Base-by-base conservation (phyloP, 2,888 invertebrate species). In the Mylabris sibirica region DNA sequence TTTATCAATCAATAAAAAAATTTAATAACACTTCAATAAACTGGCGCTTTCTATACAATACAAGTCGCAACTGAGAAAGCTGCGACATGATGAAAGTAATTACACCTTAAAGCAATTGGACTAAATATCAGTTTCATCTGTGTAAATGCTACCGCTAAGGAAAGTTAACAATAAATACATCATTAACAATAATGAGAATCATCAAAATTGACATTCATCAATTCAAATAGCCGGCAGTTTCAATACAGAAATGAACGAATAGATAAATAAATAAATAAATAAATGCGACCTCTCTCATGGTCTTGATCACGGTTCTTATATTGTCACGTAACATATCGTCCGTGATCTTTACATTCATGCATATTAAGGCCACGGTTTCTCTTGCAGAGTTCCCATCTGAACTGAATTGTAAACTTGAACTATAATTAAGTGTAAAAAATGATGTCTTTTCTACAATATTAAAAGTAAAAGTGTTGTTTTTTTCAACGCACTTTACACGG, bases 1-100 rank as follows among this genome's bases (percentile, higher is more conserved):
- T 59, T 59, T 44, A 64, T 30, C 26, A 22, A 59, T 59, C 24
- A 30, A 59, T 64, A 44, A 34, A 64, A 64, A 64, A 44, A 2
- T 17, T 4, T n/a, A n/a, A 22, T 34, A 14, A 64, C 14, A 35
- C 34, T 64, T 64, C 14, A 22, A 22, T 24, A 57, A 22, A 53
- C 24, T 53, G 53, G 53, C 64, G 53, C 64, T 67, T 67, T 67
- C 67, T 67, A 67, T 26, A 41, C 41, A 60, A 60, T 59, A 14
- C 60, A 59, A 35, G 24, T 63, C 8, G 30, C 64, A 67, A 67
- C 60, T 67, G 67, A 60, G 68, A 68, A 68, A 66, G 66, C 57
- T 66, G 65, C 38, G 20, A 11, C 20, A 0, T 35, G 30, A 66
- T 11, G 61, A 62, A 66, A 65, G 65, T 65, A 65, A 65, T 62